Base-by-base conservation (phyloP, 2,888 invertebrate species). In the Cremastinae sp. region DNA sequence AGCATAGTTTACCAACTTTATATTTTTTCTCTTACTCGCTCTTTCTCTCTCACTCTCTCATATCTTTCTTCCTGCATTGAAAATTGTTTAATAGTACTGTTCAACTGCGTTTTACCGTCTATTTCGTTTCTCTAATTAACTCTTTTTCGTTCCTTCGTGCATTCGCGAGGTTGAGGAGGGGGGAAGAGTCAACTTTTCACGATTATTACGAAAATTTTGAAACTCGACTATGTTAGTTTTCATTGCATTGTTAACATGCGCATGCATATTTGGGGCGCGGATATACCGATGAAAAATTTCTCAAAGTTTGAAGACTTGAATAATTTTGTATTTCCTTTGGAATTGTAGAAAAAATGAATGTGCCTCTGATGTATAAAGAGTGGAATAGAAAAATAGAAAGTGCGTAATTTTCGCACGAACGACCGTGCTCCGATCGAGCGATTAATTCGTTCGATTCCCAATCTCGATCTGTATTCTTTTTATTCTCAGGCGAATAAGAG, bases 1-100 rank as follows among this genome's bases (percentile, higher is more conserved):
- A 76, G 73, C 76, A 65, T 59, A 72, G 76, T 70, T 76, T 76
- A 73, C 73, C 45, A 73, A 76, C 73, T 73, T 76, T 69, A 28
- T 28, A 28, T 28, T 28, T 28, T 28, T 5, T 28, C 28, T 28
- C 28, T n/a, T n/a, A n/a, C n/a, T n/a, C n/a, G n/a, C n/a, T n/a
- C n/a, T n/a, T n/a, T n/a, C n/a, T n/a, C n/a, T n/a, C n/a, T n/a
- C n/a, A n/a, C n/a, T n/a, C n/a, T n/a, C n/a, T n/a, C n/a, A n/a
- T n/a, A n/a, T n/a, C n/a, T 28, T 5, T 28, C 5, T 28, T 37
- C 62, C 58, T 43, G 41, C 73, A 69, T 70, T 45, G 76, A 73
- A 69, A 64, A 76, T 73, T 76, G 69, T 76, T 76, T 70, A 76
- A 73, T 72, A 22, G 76, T 35, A 76, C 69, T 68, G 71, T 73